phyloP scores from a whole-genome alignment of 2,888 invertebrate genomes.

The Himalopsyche tibetana region DNA sequence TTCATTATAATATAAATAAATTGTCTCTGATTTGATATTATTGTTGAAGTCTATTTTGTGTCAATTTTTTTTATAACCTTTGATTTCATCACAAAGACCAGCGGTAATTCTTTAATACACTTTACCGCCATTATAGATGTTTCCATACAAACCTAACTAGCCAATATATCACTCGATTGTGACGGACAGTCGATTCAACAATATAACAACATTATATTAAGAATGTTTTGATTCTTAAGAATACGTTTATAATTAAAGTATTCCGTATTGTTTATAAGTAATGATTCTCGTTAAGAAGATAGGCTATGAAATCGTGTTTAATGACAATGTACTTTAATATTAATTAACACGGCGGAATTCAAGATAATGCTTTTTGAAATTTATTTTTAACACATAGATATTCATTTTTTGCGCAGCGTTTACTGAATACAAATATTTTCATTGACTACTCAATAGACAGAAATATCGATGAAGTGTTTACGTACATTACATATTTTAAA shows the following conservation, averaged over 20 bases:
- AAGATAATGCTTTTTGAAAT: not conserved
- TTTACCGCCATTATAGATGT: not conserved
- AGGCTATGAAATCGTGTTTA: constrained; percentile 19
- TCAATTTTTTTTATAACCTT: too few species aligned
- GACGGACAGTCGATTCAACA: not conserved
- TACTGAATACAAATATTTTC: not conserved
- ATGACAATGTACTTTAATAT: constrained; percentile 35
- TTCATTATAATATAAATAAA: not conserved
- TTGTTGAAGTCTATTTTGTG: too few species aligned
- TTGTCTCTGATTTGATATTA: too few species aligned
- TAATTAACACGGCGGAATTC: constrained; percentile 6
- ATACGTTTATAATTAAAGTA: constrained; percentile 5
- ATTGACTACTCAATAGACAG: too few species aligned
- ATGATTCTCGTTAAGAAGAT: constrained; percentile 25
- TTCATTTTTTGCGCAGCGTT: not conserved
- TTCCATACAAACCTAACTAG: not conserved
- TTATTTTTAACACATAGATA: not conserved
- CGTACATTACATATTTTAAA: too few species aligned
- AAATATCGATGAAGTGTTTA: too few species aligned
- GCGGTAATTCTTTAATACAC: not conserved
- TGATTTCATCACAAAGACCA: too few species aligned
- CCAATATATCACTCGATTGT: not conserved
- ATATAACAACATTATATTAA: not conserved
- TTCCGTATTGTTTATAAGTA: constrained; percentile 28
- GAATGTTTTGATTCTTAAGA: not conserved